Conservation (phyloP, 2,888 invertebrate species). For the Acanthoscelides obtectus region DNA sequence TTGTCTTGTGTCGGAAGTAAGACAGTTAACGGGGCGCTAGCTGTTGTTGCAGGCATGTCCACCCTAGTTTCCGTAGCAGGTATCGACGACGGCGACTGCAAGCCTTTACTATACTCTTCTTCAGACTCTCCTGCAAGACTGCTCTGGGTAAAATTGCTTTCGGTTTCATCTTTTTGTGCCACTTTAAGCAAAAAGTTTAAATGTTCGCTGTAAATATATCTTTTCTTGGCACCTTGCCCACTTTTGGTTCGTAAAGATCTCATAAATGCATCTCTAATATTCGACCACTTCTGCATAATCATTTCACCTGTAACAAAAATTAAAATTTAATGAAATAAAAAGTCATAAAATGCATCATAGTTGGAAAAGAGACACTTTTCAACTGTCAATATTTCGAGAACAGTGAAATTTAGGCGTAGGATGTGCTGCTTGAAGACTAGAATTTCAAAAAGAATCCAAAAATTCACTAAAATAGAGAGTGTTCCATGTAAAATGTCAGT, state of each 20-base stretch:
- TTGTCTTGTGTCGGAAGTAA: no score
- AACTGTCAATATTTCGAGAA: no score
- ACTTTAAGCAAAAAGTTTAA: slow-evolving; percentile 14
- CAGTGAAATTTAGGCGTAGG: no score
- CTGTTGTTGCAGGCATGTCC: slow-evolving; percentile 9
- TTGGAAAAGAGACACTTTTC: no score
- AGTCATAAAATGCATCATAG: no score
- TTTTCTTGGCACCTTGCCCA: slow-evolving; percentile 11
- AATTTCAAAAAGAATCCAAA: no score
- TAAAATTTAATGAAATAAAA: no score
- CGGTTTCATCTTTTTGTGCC: slow-evolving; percentile 11
- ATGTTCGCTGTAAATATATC: slow-evolving; percentile 9
- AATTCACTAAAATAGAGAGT: no score
- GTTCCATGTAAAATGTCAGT: no score
- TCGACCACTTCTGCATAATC: slow-evolving; percentile 2
- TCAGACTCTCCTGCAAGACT: slow-evolving; percentile 8
- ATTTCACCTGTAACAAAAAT: background rate
- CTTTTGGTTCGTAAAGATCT: slow-evolving; percentile 9
- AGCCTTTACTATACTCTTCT: slow-evolving; percentile 8
- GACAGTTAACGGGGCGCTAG: no score
- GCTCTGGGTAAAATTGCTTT: slow-evolving; percentile 14
- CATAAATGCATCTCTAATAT: slow-evolving; percentile 8
- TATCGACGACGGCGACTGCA: slow-evolving; percentile 4
- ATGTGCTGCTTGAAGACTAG: no score
- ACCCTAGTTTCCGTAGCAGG: slow-evolving; percentile 6